A percentile compares a stretch with the other conserved stretches of the same genome.
Evolutionary conservation across 2,113 vertebrate genomes (phyloP).

Genomic region (Notiomystis cincta): DNA sequence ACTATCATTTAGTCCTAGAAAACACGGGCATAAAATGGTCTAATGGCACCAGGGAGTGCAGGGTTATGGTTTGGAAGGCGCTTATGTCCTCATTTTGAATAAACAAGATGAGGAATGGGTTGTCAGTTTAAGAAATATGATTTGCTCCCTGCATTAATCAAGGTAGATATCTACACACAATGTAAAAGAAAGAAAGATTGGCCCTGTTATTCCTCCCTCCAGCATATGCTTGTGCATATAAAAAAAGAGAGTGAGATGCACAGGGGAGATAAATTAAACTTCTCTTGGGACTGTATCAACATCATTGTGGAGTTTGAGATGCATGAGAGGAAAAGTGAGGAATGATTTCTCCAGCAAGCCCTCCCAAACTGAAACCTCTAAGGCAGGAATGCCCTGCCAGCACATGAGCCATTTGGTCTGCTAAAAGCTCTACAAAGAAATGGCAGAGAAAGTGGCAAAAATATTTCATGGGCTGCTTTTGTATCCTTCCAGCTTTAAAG

Average conservation of each 20-base stretch:
- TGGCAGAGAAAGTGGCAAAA: neutral
- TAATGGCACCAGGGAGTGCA: neutral
- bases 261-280: neutral
- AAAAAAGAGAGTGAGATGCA: neutral
- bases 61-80: neutral
- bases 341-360: neutral
- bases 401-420: neutral
- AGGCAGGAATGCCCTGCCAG: neutral
- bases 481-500: neutral
- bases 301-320: neutral
- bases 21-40: neutral
- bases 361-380: neutral
- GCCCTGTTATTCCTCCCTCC: neutral
- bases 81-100: neutral
- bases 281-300: neutral
- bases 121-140: neutral
- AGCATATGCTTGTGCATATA: neutral
- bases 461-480: neutral
- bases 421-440: neutral
- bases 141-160: neutral
- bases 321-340: neutral
- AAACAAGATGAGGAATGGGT: neutral
- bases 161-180: neutral
- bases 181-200: neutral
- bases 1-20: neutral